Percentiles rank a stretch among this genome's conserved stretches.
Evolutionary conservation across 2,113 vertebrate genomes (phyloP).

Genomic region (Genyomyrus donnyi): DNA sequence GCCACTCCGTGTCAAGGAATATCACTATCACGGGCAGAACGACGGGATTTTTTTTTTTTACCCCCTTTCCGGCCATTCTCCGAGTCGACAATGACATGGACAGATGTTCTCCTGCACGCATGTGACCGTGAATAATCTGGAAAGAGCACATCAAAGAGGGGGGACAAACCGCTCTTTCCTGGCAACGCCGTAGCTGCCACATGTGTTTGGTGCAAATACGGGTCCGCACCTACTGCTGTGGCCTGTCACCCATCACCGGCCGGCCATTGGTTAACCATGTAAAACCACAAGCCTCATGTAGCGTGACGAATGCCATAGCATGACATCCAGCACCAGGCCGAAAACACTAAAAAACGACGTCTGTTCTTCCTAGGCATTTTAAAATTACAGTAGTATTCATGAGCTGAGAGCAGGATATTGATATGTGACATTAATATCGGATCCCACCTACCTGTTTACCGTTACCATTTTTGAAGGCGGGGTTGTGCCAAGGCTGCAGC

Average conservation of each 20-base stretch:
- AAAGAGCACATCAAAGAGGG: neutral
- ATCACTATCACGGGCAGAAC: neutral
- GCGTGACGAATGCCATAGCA: neutral
- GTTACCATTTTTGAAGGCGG: neutral
- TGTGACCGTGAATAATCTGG: neutral
- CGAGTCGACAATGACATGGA: neutral
- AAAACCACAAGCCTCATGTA: neutral
- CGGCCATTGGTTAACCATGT: neutral
- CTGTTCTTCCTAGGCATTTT: neutral
- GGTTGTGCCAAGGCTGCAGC: neutral
- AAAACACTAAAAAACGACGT: neutral
- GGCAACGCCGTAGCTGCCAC: neutral
- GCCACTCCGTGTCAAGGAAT: neutral
- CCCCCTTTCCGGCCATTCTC: neutral
- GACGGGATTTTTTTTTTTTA: neutral
- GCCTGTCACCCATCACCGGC: neutral
- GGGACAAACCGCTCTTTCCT: neutral
- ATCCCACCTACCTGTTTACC: neutral
- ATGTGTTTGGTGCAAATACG: neutral
- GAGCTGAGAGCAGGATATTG: neutral
- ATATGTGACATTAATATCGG: neutral
- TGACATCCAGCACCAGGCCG: neutral
- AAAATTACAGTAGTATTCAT: neutral
- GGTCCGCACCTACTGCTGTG: neutral
- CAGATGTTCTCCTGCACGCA: constrained; percentile 6